Evolutionary conservation across 2,113 vertebrate species (phyloP), one percentile per base, ranked within the genome.

Genomic region (Cynocephalus volans): DNA sequence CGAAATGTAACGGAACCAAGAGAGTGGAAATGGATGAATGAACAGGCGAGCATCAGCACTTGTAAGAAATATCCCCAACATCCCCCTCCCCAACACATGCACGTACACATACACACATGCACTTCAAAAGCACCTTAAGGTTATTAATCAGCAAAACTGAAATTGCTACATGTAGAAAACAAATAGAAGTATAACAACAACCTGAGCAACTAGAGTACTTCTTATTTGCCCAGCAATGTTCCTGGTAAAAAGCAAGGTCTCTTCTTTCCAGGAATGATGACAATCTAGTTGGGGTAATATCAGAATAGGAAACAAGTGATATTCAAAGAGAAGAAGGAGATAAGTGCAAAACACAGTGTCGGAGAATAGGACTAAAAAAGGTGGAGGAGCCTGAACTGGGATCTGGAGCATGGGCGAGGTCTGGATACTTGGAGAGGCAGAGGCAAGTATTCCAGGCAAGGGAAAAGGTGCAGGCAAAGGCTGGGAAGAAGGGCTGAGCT

Each of bases 281-380:
- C 45, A 54, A 58, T 26, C 9, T 67, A 23, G 48, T 54, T 73
- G 33, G 15, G 36, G 41, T 69, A 79, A 62, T 6, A 80, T 54
- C 33, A 54, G 65, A 31, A 85, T 0, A 89, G 64, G 58, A 79
- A 90, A 72, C 1, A 15, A 45, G 18, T 79, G 19, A 79, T 62
- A 79, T 48, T 93, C 14, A 26, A 58, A 95, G 88, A 96, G 60
- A 58, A 95, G 48, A 72, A 36, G 23, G 21, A n/a, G 62, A 36
- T 48, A 69, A 31, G 50, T n/a, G 15, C 18, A 33, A 41, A 73
- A 65, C 23, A 23, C 41, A 90, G 26, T 4, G 31, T 24, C 64
- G 33, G 48, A 8, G n/a, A 48, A 56, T 0, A 28, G 54, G 6
- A 92, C 31, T 36, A 62, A 77, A 82, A 82, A 62, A n/a, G 14